phyloP scores from a whole-genome alignment of 2,888 invertebrate species.

The Lithophane socia region DNA sequence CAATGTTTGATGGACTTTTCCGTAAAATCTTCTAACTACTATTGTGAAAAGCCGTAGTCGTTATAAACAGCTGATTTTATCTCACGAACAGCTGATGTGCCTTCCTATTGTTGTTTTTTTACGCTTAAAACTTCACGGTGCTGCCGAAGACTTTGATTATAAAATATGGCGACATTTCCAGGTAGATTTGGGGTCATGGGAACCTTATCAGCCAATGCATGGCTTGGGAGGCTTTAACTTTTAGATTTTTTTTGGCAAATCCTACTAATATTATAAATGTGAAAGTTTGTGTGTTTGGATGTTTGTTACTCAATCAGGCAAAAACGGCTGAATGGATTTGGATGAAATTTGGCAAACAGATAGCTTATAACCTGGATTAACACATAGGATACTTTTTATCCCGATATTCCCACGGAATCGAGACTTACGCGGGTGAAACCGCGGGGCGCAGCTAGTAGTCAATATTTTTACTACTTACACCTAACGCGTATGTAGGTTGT shows the following conservation, averaged over 20 bases:
- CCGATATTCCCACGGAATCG: too few species aligned
- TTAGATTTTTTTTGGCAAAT: constrained; percentile 4
- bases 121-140: constrained; percentile 38
- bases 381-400: too few species aligned
- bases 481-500: background rate
- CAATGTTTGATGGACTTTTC: constrained; percentile 16
- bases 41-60: constrained; percentile 5
- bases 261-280: too few species aligned
- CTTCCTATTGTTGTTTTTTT: constrained; percentile 58
- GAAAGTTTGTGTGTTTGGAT: too few species aligned
- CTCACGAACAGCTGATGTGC: constrained; percentile 54
- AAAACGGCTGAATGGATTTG: too few species aligned
- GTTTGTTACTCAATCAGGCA: too few species aligned
- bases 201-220: constrained; percentile 33
- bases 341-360: too few species aligned
- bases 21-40: background rate
- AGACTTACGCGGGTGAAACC: too few species aligned
- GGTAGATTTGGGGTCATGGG: constrained; percentile 57
- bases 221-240: background rate
- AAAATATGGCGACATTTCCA: constrained; percentile 44
- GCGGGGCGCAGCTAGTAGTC: too few species aligned
- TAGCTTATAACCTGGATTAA: too few species aligned
- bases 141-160: constrained; percentile 25
- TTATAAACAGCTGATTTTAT: constrained; percentile 55
- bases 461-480: background rate